Percentiles rank a stretch among this genome's conserved stretches.
phyloP scores from a whole-genome alignment of 1,140 invertebrate genomes.

The Hyles euphorbiae region DNA sequence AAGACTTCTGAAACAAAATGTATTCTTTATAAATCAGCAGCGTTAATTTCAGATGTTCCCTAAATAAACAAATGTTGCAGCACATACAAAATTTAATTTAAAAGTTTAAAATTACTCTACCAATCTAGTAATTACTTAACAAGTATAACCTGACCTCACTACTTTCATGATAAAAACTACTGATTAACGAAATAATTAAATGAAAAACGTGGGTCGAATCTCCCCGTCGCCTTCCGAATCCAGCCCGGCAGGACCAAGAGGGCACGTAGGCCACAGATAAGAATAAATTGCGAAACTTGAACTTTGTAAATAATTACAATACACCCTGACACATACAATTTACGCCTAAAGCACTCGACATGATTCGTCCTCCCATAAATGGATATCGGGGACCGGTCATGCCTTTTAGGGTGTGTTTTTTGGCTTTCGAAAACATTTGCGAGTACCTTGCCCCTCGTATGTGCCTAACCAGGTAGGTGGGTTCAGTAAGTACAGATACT shows the following conservation, averaged over 20 bases:
- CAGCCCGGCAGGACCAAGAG: not conserved
- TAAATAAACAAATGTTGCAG: too few species aligned
- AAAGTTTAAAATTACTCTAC: too few species aligned
- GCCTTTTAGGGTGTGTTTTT: conserved; percentile 50
- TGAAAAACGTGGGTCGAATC: not conserved
- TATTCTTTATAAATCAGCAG: too few species aligned
- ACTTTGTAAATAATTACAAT: conserved; percentile 31
- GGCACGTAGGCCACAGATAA: conserved; percentile 13
- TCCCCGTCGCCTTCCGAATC: not conserved
- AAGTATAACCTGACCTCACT: too few species aligned
- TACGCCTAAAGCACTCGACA: conserved; percentile 49
- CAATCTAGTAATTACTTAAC: too few species aligned
- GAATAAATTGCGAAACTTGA: conserved; percentile 28
- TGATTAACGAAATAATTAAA: not conserved
- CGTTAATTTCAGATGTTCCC: too few species aligned
- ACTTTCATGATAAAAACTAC: too few species aligned
- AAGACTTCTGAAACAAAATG: too few species aligned
- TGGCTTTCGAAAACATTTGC: conserved; percentile 61
- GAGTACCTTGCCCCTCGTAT: conserved; percentile 16
- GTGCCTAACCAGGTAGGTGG: conserved; percentile 17
- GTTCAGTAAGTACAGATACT: too few species aligned
- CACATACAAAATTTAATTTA: too few species aligned
- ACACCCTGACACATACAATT: conserved; percentile 35
- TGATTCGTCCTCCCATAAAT: conserved; percentile 42
- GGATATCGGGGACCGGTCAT: conserved; percentile 39